These are phyloP conservation scores for Drosophila flavopinicola DNA, from an alignment of 2,888 invertebrate genomes.

Conservation along the genomic window DNA sequence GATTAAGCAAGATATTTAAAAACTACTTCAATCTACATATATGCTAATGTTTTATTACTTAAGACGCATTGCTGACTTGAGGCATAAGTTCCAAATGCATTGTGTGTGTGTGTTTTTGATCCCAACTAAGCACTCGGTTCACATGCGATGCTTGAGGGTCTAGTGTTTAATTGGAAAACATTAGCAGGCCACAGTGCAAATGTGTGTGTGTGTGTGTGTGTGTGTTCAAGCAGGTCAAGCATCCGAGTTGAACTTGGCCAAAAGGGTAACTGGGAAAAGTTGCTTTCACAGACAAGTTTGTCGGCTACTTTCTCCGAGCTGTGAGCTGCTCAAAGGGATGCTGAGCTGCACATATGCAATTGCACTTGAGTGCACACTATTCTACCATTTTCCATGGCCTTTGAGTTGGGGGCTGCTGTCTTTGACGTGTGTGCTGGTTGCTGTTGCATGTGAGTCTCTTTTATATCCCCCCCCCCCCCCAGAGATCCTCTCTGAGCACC, in stretches of 20 bases:
- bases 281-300: conserved; percentile 17
- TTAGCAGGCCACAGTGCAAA: conserved; percentile 32
- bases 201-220: conserved; percentile 8
- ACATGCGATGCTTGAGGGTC: neutral
- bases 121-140: neutral
- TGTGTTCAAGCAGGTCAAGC: conserved; percentile 66
- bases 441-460: neutral
- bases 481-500: too few species aligned
- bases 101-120: neutral
- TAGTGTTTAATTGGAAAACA: conserved; percentile 33
- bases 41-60: too few species aligned
- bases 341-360: conserved; percentile 35
- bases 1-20: too few species aligned
- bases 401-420: conserved; percentile 28
- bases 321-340: conserved; percentile 31
- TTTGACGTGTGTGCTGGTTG: conserved; percentile 26
- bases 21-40: too few species aligned
- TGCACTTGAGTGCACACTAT: conserved; percentile 54
- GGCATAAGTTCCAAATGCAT: neutral
- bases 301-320: neutral
- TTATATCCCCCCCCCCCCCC: too few species aligned
- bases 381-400: neutral
- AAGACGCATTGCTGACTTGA: too few species aligned
- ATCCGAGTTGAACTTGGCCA: conserved; percentile 61
- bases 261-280: conserved; percentile 15